phyloP scores from a whole-genome alignment of 35 echinoderm and acorn worm genomes.

The Apostichopus parvimensis region DNA sequence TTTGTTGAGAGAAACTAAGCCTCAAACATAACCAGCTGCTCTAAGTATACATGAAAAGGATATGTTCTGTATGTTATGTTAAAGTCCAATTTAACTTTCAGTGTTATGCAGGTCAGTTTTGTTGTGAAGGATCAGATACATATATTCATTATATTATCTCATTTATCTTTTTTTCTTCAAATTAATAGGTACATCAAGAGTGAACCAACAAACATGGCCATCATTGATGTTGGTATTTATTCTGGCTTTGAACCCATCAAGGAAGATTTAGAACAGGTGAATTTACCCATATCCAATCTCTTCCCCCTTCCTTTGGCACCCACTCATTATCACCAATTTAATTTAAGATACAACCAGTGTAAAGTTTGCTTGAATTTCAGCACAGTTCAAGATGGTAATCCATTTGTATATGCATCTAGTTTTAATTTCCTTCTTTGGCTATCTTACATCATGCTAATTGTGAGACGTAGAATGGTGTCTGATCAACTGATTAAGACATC shows the following conservation, averaged over 20 bases:
- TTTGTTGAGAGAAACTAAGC: background rate
- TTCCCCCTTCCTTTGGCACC: background rate
- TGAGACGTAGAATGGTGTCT: background rate
- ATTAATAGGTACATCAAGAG: constrained; percentile 61
- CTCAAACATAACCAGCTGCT: background rate
- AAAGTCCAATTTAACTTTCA: background rate
- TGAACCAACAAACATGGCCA: constrained; percentile 73
- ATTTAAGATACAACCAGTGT: background rate
- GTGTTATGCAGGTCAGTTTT: background rate
- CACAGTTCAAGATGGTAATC: no score
- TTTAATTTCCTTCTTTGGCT: background rate
- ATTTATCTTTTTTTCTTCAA: background rate
- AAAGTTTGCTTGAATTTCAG: background rate
- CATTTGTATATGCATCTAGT: background rate
- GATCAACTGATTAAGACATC: background rate
- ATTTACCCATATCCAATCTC: background rate
- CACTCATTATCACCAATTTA: background rate
- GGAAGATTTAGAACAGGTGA: constrained; percentile 68
- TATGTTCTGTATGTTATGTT: background rate
- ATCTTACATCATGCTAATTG: background rate
- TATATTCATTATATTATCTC: background rate
- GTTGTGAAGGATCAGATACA: background rate
- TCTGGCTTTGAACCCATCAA: constrained; percentile 78
- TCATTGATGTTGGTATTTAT: constrained; percentile 92
- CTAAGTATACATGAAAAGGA: background rate